A percentile compares a stretch with the other conserved stretches of the same genome.
Evolutionary conservation across 2,113 vertebrate genomes (phyloP).

Genomic region (Gallinago jamesoni): DNA sequence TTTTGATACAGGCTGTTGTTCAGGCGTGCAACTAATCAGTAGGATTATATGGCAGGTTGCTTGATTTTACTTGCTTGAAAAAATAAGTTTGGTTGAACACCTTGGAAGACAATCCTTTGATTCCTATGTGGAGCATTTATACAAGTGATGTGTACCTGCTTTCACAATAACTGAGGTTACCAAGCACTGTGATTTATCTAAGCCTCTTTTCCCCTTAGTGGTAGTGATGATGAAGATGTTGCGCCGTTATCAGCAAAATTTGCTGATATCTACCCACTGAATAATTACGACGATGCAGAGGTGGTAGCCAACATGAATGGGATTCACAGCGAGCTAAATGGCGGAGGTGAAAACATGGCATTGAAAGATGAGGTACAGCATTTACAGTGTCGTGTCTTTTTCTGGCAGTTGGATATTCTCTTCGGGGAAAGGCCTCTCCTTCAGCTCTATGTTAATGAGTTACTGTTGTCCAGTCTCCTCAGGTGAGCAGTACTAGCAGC

Average conservation of each 20-base stretch:
- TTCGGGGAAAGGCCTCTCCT: not conserved
- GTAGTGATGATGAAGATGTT: slow-evolving; percentile 89
- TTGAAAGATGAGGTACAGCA: slow-evolving; percentile 85
- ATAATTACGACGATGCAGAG: slow-evolving; percentile 82
- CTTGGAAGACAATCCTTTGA: not conserved
- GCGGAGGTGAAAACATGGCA: slow-evolving; percentile 82
- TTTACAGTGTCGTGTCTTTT: not conserved
- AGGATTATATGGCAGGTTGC: not conserved
- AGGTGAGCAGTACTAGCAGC: slow-evolving; percentile 88
- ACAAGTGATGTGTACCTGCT: not conserved
- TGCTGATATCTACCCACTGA: slow-evolving; percentile 89
- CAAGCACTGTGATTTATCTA: not conserved
- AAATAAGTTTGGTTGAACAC: not conserved
- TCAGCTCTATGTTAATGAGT: not conserved
- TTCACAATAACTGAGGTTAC: not conserved
- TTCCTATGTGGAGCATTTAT: not conserved
- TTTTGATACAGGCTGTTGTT: rapidly evolving
- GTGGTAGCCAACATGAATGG: slow-evolving; percentile 88
- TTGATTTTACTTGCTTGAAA: not conserved
- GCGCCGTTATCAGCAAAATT: slow-evolving; percentile 88
- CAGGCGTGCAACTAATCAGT: not conserved
- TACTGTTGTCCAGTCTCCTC: slow-evolving; percentile 79
- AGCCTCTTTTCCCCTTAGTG: slow-evolving; percentile 58
- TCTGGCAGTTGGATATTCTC: not conserved
- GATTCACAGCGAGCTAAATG: slow-evolving; percentile 85